phyloP scores from a whole-genome alignment of 2,888 invertebrate species.

The Spilarctia lutea region DNA sequence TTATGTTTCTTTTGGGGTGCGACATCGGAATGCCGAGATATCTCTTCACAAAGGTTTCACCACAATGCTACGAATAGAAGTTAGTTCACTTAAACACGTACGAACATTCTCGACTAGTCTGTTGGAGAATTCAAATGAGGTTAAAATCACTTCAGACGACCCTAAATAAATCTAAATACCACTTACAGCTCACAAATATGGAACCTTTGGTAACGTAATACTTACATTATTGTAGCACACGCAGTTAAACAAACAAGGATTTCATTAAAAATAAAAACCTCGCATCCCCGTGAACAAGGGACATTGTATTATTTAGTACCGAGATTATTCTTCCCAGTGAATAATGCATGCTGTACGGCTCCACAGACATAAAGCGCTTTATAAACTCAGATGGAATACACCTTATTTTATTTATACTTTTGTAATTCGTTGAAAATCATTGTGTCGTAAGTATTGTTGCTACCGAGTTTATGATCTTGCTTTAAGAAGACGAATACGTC shows the following conservation, averaged over 20 bases:
- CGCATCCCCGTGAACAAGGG: conserved; percentile 52
- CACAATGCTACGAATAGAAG: not conserved
- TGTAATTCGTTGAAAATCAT: conserved; percentile 44
- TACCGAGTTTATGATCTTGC: conserved; percentile 30
- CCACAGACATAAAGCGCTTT: conserved; percentile 61
- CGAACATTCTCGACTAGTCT: not conserved
- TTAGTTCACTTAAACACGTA: not conserved
- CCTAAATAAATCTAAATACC: not conserved
- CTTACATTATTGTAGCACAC: conserved; percentile 40
- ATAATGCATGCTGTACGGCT: conserved; percentile 60
- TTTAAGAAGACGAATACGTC: conserved; percentile 14
- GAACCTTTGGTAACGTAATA: conserved; percentile 37
- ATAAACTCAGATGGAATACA: conserved; percentile 57
- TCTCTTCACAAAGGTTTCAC: not conserved
- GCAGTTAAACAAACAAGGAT: conserved; percentile 64
- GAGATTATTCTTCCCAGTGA: conserved; percentile 62
- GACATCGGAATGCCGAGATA: not conserved
- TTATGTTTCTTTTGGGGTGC: not conserved
- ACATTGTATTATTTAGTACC: conserved; percentile 62
- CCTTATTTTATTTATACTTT: conserved; percentile 52
- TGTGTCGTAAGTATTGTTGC: conserved; percentile 32
- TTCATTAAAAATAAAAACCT: conserved; percentile 65
- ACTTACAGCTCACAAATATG: conserved; percentile 22
- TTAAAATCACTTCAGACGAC: not conserved
- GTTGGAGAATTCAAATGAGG: not conserved